Conservation (phyloP, 2,797 vertebrate species). For the Fistularia tabacaria region DNA sequence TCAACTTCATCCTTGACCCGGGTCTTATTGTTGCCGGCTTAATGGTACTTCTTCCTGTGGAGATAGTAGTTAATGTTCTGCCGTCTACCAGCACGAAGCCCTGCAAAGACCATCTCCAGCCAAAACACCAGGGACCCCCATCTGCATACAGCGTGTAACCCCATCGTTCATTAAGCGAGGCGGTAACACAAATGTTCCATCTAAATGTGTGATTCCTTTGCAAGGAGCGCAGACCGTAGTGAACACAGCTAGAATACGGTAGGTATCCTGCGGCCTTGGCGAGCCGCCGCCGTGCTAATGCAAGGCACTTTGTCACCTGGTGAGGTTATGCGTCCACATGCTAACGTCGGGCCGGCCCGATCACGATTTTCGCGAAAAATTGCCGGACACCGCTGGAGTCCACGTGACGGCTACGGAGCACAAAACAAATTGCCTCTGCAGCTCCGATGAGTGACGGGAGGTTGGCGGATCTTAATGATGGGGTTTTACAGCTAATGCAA, state of each 20-base stretch:
- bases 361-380: too few species aligned
- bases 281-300: too few species aligned
- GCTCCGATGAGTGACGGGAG: constrained; percentile 59
- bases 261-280: too few species aligned
- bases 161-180: constrained; percentile 19
- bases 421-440: constrained; percentile 32
- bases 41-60: constrained; percentile 55
- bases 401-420: constrained; percentile 1
- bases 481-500: constrained; percentile 63
- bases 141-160: constrained; percentile 55
- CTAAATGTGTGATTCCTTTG: constrained; percentile 35
- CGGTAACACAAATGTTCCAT: too few species aligned
- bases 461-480: constrained; percentile 65
- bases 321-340: too few species aligned
- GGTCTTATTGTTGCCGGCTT: constrained; percentile 70
- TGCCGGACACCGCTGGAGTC: too few species aligned
- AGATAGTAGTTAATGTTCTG: constrained; percentile 71
- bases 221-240: background rate
- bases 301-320: too few species aligned
- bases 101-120: constrained; percentile 52
- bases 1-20: constrained; percentile 78
- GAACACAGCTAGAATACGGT: too few species aligned
- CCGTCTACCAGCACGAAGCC: constrained; percentile 54
- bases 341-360: too few species aligned
- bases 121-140: constrained; percentile 58